Conservation (phyloP, 2,797 vertebrate species). For the Hirundo rustica region DNA sequence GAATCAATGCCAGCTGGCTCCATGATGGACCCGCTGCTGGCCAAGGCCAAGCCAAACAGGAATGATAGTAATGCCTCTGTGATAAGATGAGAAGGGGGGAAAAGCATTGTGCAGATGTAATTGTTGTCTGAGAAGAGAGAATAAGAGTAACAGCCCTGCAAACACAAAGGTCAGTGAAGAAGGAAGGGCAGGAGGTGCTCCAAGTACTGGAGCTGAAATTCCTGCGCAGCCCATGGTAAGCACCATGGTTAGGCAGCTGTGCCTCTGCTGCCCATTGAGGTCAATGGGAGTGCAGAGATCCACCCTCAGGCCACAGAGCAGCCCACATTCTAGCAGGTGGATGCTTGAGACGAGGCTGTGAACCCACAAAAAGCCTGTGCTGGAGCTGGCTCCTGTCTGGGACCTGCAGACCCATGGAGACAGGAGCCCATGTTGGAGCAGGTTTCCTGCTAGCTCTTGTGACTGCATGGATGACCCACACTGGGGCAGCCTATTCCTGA, state of each 20-base stretch:
- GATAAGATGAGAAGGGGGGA: background rate
- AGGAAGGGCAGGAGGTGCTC: background rate
- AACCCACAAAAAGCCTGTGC: background rate
- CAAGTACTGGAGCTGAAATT: background rate
- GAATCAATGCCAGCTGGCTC: background rate
- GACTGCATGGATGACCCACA: rapidly evolving
- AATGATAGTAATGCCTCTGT: background rate
- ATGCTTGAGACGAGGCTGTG: background rate
- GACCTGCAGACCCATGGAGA: too few relatives aligned
- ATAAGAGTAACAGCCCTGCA: background rate
- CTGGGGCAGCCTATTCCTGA: background rate
- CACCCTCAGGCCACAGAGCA: rapidly evolving
- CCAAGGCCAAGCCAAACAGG: background rate
- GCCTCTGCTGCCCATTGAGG: background rate
- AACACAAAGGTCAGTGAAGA: background rate
- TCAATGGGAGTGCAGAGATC: background rate
- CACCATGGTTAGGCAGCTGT: background rate
- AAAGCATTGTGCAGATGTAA: background rate
- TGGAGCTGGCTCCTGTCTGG: background rate
- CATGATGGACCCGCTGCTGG: background rate
- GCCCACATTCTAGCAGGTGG: rapidly evolving
- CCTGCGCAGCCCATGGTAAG: rapidly evolving
- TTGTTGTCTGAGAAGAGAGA: background rate
- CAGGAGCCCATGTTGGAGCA: background rate
- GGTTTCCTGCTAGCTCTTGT: background rate